These are phyloP conservation scores for Chymomyza procnemis DNA, from an alignment of 2,888 invertebrate species.

Conservation along the genomic window DNA sequence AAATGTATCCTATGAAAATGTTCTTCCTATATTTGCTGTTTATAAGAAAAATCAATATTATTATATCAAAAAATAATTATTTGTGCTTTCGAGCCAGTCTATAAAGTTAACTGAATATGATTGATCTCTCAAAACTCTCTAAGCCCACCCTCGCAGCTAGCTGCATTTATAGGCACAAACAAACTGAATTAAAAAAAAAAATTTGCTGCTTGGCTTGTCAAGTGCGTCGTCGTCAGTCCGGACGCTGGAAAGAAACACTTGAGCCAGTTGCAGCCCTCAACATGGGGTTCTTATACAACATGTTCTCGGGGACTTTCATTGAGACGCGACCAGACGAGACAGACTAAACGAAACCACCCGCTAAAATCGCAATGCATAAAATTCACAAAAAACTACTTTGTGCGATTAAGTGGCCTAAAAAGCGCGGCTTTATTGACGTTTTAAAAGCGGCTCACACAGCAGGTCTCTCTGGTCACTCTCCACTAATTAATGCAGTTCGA, in stretches of 20 bases:
- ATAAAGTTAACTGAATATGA: too few species aligned
- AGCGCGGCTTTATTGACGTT: not conserved
- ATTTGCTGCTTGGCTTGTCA: constrained; percentile 30
- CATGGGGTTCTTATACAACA: constrained; percentile 34
- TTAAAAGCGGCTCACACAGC: constrained; percentile 31
- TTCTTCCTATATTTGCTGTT: too few species aligned
- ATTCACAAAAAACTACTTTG: constrained; percentile 32
- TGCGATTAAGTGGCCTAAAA: not conserved
- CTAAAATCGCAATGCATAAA: constrained; percentile 20
- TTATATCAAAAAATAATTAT: too few species aligned
- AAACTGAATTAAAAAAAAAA: too few species aligned
- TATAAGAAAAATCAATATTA: too few species aligned
- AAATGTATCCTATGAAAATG: too few species aligned
- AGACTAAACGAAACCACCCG: constrained; percentile 47
- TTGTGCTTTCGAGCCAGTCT: too few species aligned
- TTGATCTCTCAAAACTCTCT: too few species aligned
- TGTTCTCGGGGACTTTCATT: constrained; percentile 6
- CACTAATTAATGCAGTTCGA: constrained; percentile 61
- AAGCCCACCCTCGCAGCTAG: too few species aligned
- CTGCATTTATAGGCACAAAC: not conserved
- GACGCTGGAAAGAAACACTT: constrained; percentile 11
- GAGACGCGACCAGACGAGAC: not conserved
- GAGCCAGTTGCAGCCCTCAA: constrained; percentile 13
- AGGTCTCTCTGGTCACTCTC: constrained; percentile 55
- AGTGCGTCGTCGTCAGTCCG: constrained; percentile 43